Conservation (phyloP, 1,140 invertebrate species). For the Halesus radiatus region DNA sequence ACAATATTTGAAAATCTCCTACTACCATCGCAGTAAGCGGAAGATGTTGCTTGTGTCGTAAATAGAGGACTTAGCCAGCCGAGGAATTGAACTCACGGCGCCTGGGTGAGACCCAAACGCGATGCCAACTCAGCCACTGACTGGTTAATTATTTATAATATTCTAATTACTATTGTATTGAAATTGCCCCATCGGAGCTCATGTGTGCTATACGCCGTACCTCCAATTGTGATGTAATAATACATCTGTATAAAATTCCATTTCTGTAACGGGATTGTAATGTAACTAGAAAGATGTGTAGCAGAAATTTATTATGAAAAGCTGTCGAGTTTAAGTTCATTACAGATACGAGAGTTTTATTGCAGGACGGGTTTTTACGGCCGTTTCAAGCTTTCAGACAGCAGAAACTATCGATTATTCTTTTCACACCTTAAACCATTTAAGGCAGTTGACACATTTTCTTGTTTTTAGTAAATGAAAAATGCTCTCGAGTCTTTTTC, state of each 20-base stretch:
- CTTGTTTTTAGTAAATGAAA: no score
- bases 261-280: conserved; percentile 10
- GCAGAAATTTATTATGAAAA: neutral
- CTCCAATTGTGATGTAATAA: neutral
- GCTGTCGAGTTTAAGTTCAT: neutral
- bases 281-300: neutral
- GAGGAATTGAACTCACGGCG: no score
- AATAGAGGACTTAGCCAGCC: no score
- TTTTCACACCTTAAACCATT: neutral
- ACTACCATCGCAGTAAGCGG: no score
- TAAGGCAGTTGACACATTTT: conserved; percentile 4
- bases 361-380: neutral
- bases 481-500: no score
- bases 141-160: no score
- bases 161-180: conserved; percentile 7
- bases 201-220: neutral
- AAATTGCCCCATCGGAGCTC: conserved; percentile 6
- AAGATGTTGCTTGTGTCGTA: no score
- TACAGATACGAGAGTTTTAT: conserved; percentile 12
- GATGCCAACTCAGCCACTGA: no score
- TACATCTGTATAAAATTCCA: neutral
- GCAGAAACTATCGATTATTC: neutral
- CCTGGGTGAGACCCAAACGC: no score
- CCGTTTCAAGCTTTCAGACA: conserved; percentile 11
- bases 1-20: no score